Base-by-base conservation (phyloP, 2,113 vertebrate genomes). In the Glareola pratincola region DNA sequence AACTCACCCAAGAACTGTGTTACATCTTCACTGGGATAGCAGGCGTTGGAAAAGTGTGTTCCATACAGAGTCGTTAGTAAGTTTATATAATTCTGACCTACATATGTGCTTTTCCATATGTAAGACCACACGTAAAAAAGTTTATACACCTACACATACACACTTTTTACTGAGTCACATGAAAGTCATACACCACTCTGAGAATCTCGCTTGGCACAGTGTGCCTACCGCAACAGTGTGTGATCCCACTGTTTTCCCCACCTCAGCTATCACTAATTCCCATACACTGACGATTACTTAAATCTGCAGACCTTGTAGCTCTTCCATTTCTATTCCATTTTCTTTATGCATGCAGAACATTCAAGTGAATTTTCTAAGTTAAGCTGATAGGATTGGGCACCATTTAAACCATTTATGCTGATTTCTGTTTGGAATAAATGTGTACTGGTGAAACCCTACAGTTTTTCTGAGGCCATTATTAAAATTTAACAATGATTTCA, bases 401-500 rank as follows among this genome's bases (percentile, higher is more conserved):
- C 12, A 30, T 53, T 90, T 60, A 69, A 72, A 43, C 14, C 0
- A 20, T 51, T 89, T 81, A 7, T 0, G 0, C 10, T 69, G 48
- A 45, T 60, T 68, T 94, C 53, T 89, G 69, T 57, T 66, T 79
- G 77, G 84, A 92, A 94, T 62, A 96, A 69, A 79, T 20, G 22
- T 21, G 27, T 15, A 20, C 20, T 69, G 48, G 41, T 76, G 37
- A 92, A 97, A 54, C 10, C 7, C 32, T 45, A 43, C 0, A 0
- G 21, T 26, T 47, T 88, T 79, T 77, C 90, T 90, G 59, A 83
- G 67, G 15, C 32, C 59, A 94, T 95, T 96, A 95, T 95, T 96
- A 91, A 90, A 95, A 90, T 90, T 82, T 85, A 96, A 97, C 94
- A 97, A 96, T 96, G 50, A 90, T 91, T 85, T 72, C 87, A 73